Evolutionary conservation across 2,797 vertebrate genomes (phyloP), one percentile per base, ranked within the genome.

Genomic region (Poecilia wingei): DNA sequence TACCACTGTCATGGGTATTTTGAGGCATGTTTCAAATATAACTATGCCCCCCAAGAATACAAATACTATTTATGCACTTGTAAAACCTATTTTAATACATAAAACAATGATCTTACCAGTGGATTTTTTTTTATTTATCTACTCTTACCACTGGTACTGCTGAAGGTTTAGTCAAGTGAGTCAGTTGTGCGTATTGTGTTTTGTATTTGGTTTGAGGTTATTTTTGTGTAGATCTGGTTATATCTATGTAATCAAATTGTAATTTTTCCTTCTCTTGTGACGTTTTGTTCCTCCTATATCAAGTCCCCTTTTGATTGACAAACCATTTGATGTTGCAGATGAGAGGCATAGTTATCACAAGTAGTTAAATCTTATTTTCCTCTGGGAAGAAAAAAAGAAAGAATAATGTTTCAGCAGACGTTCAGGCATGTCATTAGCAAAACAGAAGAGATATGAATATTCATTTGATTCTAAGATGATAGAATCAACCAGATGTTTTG

Each of bases 41-140:
- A 77, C 36, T 82, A 79, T 81, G 83, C 59, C 78, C 55, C 82
- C 12, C 25, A 59, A 83, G 55, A 77, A 88, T 86, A 75, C 71
- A 71, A 46, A 70, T n/a, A 77, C 78, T 87, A 86, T 91, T 87
- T 87, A 87, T 90, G 86, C 88, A 93, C 80, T 90, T 91, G 84
- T 86, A 70, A 79, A 90, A 86, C 68, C 41, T 81, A 72, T 75
- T 77, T 76, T 12, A 81, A 71, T 84, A 70, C 76, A 84, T 82
- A 51, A 84, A 79, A 47, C 88, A 81, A 39, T 70, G 66, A 57
- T 81, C 72, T 25, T 46, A 74, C 79, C 22, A 74, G 55, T 86
- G 64, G 55, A 79, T 86, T 82, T 77, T 81, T 72, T 13, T 78
- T 13, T 77, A 20, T 69, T 70, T 82, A 82, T 87, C 71, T 76